Percentiles rank a stretch among this genome's conserved stretches.
phyloP scores from a whole-genome alignment of 2,113 vertebrate species.

The Dolichallabes microphthalmus region DNA sequence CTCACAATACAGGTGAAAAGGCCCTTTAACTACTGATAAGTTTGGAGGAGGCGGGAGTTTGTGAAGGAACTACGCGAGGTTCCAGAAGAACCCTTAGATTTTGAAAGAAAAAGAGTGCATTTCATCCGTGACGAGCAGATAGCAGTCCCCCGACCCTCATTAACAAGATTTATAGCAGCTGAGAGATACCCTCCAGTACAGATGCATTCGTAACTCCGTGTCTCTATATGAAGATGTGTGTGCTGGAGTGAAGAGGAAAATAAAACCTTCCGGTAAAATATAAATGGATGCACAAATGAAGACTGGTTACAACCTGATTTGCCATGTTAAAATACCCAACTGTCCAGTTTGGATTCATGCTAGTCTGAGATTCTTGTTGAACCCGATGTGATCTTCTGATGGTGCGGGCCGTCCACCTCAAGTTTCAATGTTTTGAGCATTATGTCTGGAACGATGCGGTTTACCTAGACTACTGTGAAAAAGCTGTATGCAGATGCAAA shows the following conservation, averaged over 20 bases:
- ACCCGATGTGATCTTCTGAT: too few relatives aligned
- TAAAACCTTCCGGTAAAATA: background rate
- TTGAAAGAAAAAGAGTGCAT: conserved; percentile 16
- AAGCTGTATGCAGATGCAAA: too few relatives aligned
- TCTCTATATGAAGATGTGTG: conserved; percentile 27
- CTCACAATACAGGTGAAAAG: background rate
- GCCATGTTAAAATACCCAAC: background rate
- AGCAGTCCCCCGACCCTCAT: conserved; percentile 47
- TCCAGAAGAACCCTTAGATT: background rate
- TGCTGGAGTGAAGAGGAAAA: background rate
- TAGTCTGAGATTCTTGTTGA: too few relatives aligned
- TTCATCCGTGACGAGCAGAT: conserved; percentile 34
- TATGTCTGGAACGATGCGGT: too few relatives aligned
- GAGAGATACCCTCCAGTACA: conserved; percentile 48
- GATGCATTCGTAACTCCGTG: conserved; percentile 53
- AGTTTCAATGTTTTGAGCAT: too few relatives aligned
- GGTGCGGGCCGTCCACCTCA: too few relatives aligned
- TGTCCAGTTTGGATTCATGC: too few relatives aligned
- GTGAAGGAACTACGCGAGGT: background rate
- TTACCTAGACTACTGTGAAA: too few relatives aligned
- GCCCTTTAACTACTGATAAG: background rate
- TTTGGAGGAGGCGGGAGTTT: background rate
- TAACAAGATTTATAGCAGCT: conserved; percentile 61
- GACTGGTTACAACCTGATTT: background rate
- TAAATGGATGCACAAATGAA: background rate